Evolutionary conservation across 1,140 invertebrate genomes (phyloP).

Genomic region (Drosophila ogumai): DNA sequence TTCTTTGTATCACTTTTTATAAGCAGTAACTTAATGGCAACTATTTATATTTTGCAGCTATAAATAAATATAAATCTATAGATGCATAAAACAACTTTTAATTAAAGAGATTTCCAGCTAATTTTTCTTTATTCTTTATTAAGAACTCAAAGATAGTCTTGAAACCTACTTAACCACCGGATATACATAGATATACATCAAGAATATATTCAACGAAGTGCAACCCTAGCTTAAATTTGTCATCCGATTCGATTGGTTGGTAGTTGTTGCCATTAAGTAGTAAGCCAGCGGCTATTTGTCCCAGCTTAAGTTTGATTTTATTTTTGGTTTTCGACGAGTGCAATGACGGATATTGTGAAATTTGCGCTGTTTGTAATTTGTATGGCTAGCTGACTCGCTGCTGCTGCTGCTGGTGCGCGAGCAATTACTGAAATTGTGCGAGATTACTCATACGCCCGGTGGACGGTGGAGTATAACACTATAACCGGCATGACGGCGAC

Average conservation of each 20-base stretch:
- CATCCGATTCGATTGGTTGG: slow-evolving; percentile 40
- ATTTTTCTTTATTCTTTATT: background rate
- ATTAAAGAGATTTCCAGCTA: background rate
- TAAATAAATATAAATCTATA: background rate
- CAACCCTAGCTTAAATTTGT: slow-evolving; percentile 24
- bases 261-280: slow-evolving; percentile 30
- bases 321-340: slow-evolving; percentile 72
- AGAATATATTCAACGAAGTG: slow-evolving; percentile 3
- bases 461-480: slow-evolving; percentile 29
- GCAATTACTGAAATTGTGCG: slow-evolving; percentile 80
- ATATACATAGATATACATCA: background rate
- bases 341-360: slow-evolving; percentile 82
- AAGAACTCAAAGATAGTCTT: background rate
- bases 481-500: slow-evolving; percentile 72
- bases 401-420: slow-evolving; percentile 49
- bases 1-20: no score
- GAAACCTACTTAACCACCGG: background rate
- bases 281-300: slow-evolving; percentile 57
- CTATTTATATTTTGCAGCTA: background rate
- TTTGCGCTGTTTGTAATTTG: slow-evolving; percentile 74
- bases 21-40: background rate
- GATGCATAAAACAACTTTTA: background rate
- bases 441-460: slow-evolving; percentile 79
- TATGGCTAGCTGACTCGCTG: slow-evolving; percentile 50
- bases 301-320: slow-evolving; percentile 67